Percentiles rank a stretch among this genome's conserved stretches.
Conservation (phyloP, 1,140 invertebrate genomes). For the Drosophila santomea region DNA sequence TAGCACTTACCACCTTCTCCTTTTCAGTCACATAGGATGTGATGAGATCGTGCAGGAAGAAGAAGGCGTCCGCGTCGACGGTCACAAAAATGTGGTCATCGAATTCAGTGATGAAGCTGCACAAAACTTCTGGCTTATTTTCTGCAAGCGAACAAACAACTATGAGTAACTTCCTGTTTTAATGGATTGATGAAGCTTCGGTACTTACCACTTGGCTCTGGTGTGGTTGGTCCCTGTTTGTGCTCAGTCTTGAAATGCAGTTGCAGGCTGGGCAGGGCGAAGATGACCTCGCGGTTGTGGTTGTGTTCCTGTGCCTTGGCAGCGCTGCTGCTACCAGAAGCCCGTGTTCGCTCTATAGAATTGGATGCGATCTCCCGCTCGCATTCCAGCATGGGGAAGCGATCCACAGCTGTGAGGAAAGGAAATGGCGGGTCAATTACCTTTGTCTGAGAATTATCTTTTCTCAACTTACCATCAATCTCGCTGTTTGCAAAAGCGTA, state of each 20-base stretch:
- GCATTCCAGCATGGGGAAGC: constrained; percentile 94
- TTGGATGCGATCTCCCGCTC: constrained; percentile 86
- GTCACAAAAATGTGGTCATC: constrained; percentile 99
- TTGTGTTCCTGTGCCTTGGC: constrained; percentile 91
- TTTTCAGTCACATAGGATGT: constrained; percentile 97
- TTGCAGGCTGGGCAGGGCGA: constrained; percentile 96
- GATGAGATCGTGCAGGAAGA: constrained; percentile 98
- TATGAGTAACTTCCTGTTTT: not conserved
- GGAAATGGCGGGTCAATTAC: not conserved
- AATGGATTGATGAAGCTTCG: not conserved
- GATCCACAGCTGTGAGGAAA: constrained; percentile 91
- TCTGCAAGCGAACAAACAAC: constrained; percentile 85
- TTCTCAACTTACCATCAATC: constrained; percentile 91
- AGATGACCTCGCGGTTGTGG: constrained; percentile 97
- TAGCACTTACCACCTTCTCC: constrained; percentile 90
- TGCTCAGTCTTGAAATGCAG: constrained; percentile 97
- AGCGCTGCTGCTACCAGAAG: constrained; percentile 81
- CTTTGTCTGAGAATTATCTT: not conserved
- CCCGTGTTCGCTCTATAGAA: constrained; percentile 85
- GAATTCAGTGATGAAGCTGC: constrained; percentile 99
- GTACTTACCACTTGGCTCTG: constrained; percentile 88
- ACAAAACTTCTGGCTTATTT: constrained; percentile 95
- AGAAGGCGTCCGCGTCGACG: constrained; percentile 98
- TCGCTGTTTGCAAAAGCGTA: constrained; percentile 97
- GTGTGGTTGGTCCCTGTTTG: constrained; percentile 89